These are phyloP conservation scores for Drosophila helvetica DNA, from an alignment of 2,888 invertebrate species.

Conservation along the genomic window DNA sequence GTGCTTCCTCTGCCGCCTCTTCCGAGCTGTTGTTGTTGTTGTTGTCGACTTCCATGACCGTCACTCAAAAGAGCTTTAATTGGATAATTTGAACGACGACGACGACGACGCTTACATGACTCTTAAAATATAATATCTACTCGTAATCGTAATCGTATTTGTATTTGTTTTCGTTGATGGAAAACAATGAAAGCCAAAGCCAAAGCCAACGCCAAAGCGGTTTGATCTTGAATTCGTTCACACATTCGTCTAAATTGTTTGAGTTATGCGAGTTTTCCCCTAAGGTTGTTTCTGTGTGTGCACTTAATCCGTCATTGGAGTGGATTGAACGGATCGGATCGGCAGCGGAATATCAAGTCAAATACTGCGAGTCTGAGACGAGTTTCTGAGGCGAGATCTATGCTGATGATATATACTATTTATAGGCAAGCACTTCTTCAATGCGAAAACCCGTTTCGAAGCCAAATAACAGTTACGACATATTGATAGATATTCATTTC, in stretches of 20 bases:
- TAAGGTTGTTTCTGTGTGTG: not conserved
- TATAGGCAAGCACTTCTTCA: conserved; percentile 29
- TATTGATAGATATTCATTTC: conserved; percentile 36
- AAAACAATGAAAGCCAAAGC: conserved; percentile 8
- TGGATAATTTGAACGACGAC: conserved; percentile 64
- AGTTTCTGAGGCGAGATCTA: conserved; percentile 13
- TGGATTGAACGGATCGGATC: conserved; percentile 3
- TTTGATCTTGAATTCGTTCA: conserved; percentile 64
- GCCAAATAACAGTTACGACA: conserved; percentile 64
- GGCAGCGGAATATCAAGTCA: conserved; percentile 18
- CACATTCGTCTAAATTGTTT: conserved; percentile 66
- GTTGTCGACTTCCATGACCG: conserved; percentile 42
- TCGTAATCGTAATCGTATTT: not conserved
- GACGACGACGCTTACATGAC: conserved; percentile 29
- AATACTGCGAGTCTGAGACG: conserved; percentile 25
- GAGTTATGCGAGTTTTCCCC: conserved; percentile 46
- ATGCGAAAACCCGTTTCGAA: conserved; percentile 58
- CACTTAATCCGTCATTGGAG: conserved; percentile 47
- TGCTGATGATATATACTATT: conserved; percentile 53
- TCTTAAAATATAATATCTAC: conserved; percentile 7
- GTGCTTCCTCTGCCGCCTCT: not conserved
- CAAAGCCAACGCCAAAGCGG: conserved; percentile 25
- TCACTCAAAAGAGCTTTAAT: conserved; percentile 58
- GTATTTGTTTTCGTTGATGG: no score
- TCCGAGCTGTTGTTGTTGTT: not conserved